A percentile compares a stretch with the other conserved stretches of the same genome.
Conservation (phyloP, 2,113 vertebrate species). For the Caretta caretta region DNA sequence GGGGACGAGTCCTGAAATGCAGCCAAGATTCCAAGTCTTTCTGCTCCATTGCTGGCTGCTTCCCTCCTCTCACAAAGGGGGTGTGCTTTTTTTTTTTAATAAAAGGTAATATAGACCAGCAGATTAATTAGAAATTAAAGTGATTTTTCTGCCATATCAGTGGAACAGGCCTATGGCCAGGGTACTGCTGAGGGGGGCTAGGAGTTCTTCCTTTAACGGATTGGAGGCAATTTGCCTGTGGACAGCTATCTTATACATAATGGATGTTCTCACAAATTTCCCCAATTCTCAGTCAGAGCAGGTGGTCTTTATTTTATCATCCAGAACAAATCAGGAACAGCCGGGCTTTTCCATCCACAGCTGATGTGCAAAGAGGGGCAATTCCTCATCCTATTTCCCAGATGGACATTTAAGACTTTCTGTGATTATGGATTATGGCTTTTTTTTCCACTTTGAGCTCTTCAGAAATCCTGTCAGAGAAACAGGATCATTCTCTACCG, state of each 20-base stretch:
- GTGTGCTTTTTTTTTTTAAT: background rate
- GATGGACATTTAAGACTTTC: background rate
- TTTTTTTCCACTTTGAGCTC: background rate
- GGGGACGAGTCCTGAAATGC: background rate
- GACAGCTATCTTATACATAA: conserved; percentile 67
- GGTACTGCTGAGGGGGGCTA: conserved; percentile 34
- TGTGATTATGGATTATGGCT: background rate
- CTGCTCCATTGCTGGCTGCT: background rate
- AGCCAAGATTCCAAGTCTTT: conserved; percentile 35
- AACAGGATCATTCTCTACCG: accelerated
- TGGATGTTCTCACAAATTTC: conserved; percentile 53
- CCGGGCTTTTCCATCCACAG: background rate
- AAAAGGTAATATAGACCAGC: conserved; percentile 59
- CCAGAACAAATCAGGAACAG: conserved; percentile 29
- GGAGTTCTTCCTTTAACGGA: conserved; percentile 62
- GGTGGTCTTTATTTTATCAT: conserved; percentile 53
- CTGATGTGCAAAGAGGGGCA: background rate
- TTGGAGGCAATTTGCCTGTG: conserved; percentile 71
- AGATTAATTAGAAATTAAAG: conserved; percentile 72
- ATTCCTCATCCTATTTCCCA: background rate
- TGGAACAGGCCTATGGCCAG: conserved; percentile 39
- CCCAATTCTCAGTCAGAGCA: conserved; percentile 21
- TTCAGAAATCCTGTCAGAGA: accelerated
- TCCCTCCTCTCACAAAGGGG: conserved; percentile 16
- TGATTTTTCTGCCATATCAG: conserved; percentile 41